Evolutionary conservation across 1,140 invertebrate genomes (phyloP), one percentile per base, ranked within the genome.

Genomic region (Prorops nasuta): DNA sequence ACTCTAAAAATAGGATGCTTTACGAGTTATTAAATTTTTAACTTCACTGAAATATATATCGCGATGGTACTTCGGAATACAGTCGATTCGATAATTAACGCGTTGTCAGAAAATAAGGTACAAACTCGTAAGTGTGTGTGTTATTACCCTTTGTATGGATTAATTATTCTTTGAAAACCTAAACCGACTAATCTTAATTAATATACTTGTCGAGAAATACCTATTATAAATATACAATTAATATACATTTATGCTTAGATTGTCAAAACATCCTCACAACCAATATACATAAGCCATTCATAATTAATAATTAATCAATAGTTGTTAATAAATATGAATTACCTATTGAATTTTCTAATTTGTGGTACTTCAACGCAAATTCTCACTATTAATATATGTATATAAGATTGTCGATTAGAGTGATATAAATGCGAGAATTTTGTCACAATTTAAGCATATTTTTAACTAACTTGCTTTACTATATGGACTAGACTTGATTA

Each of bases 401-500:
- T n/a, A n/a, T 46, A 57, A 51, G 56, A 58, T 65, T 60, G 57
- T 68, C 64, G 41, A 51, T 53, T 41, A 50, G 45, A n/a, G 14
- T 51, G 47, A 56, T 50, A 44, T 42, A 66, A 63, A 61, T 62
- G 64, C 62, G 66, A 69, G 60, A 63, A 75, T 66, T 61, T 71
- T 64, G 63, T 76, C 67, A 72, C 71, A 74, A 65, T 71, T 63
- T 64, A 72, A 72, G 71, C 72, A 74, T 63, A 60, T 60, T 60
- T 64, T 59, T 65, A 64, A 58, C n/a, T 70, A 68, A 76, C 76
- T 78, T 69, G 72, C 64, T 72, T 77, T 66, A 72, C n/a, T 72
- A 71, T 71, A 66, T 75, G 74, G 76, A 78, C 76, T 78, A 78
- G 76, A 78, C 63, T 77, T 60, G 67, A 78, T 75, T 77, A 72